These are phyloP conservation scores for Heliconius ethilla DNA, from an alignment of 2,888 invertebrate species.

Conservation along the genomic window DNA sequence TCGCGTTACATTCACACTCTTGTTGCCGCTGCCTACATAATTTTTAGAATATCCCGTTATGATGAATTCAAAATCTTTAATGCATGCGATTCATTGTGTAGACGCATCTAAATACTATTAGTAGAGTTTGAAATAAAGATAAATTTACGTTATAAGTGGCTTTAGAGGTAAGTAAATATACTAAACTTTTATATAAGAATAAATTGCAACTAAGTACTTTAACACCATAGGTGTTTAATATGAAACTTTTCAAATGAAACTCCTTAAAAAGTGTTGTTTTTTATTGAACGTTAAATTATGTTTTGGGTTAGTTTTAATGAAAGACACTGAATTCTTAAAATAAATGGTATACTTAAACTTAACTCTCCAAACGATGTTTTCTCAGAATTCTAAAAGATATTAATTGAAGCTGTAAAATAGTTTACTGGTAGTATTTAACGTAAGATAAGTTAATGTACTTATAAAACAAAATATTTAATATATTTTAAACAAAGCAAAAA, in stretches of 20 bases:
- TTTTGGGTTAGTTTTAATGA: neutral
- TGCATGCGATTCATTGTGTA: slow-evolving; percentile 1
- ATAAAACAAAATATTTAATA: neutral
- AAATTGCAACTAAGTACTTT: neutral
- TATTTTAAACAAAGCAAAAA: neutral
- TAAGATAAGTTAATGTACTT: neutral
- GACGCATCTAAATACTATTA: neutral
- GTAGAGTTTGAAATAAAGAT: neutral
- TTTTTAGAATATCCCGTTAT: slow-evolving; percentile 5
- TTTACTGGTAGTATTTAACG: neutral
- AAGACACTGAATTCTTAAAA: too few species aligned
- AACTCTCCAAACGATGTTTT: neutral
- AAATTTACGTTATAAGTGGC: neutral
- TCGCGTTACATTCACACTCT: too few species aligned
- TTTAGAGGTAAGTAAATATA: neutral
- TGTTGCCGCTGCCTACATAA: too few species aligned
- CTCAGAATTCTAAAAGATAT: neutral
- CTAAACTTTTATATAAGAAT: too few species aligned
- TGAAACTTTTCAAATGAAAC: neutral
- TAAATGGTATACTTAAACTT: neutral
- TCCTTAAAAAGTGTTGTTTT: neutral
- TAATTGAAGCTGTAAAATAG: neutral
- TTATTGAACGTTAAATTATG: neutral
- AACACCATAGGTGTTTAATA: neutral
- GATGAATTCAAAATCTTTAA: slow-evolving; percentile 10